phyloP scores from a whole-genome alignment of 2,888 invertebrate species.

The Frankliniella intonsa region DNA sequence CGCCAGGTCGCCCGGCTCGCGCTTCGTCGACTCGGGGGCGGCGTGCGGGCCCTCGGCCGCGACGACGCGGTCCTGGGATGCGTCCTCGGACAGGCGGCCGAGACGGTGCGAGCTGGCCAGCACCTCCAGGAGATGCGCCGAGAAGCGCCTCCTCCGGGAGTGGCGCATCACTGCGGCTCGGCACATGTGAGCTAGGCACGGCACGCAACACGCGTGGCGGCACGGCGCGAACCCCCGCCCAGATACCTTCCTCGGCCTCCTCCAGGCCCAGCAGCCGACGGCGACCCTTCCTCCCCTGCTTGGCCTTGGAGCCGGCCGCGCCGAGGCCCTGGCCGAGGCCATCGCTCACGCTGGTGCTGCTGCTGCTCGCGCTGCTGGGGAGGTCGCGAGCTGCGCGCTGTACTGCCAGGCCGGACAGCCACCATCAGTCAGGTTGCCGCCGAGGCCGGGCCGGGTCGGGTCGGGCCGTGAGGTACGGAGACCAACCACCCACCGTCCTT shows the following conservation, averaged over 20 bases:
- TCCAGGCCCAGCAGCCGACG: background rate
- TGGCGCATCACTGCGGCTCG: background rate
- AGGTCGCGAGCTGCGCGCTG: background rate
- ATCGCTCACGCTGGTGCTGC: background rate
- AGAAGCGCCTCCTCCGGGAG: background rate
- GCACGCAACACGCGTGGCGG: no score
- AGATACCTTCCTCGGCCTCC: background rate
- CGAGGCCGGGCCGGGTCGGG: no score
- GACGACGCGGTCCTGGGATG: slow-evolving; percentile 27
- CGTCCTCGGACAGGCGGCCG: slow-evolving; percentile 40
- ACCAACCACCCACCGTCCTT: background rate
- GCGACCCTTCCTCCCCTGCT: slow-evolving; percentile 28
- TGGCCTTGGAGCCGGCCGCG: background rate
- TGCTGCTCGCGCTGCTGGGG: background rate
- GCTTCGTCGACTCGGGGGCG: background rate
- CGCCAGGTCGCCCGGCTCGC: slow-evolving; percentile 50
- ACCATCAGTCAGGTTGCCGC: background rate
- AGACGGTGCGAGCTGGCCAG: slow-evolving; percentile 7
- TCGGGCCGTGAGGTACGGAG: no score
- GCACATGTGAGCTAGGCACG: background rate
- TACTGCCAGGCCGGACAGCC: slow-evolving; percentile 20
- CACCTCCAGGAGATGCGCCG: slow-evolving; percentile 27
- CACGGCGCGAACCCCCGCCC: no score
- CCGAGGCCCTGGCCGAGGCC: background rate
- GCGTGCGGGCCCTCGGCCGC: background rate